phyloP scores from a whole-genome alignment of 1,140 invertebrate species.

The Drosophila sturtevanti region DNA sequence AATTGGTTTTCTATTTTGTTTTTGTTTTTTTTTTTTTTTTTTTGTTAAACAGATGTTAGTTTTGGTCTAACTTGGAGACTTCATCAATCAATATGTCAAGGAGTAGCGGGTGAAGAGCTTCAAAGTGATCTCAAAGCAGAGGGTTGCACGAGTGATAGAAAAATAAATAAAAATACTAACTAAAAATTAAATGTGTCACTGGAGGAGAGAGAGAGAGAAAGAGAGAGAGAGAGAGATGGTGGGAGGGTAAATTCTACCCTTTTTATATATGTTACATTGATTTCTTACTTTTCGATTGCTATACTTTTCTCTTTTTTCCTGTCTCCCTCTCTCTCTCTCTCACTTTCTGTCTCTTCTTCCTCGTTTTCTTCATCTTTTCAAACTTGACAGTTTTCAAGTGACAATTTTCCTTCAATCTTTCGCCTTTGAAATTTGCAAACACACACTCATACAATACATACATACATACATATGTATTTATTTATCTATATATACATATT shows the following conservation, averaged over 20 bases:
- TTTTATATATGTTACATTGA: background rate
- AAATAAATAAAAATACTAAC: background rate
- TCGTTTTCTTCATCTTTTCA: slow-evolving; percentile 30
- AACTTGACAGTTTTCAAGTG: slow-evolving; percentile 71
- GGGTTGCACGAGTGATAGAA: background rate
- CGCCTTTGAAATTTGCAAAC: background rate
- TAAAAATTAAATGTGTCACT: slow-evolving; percentile 48
- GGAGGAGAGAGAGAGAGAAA: background rate
- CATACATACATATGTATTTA: background rate
- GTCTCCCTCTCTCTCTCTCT: background rate
- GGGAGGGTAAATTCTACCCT: background rate
- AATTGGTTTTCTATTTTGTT: slow-evolving; percentile 4
- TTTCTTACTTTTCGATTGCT: background rate
- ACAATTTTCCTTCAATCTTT: slow-evolving; percentile 52
- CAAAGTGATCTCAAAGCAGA: background rate
- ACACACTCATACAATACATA: slow-evolving; percentile 34
- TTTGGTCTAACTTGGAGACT: background rate
- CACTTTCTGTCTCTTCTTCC: background rate
- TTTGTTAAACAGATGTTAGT: background rate
- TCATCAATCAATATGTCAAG: slow-evolving; percentile 13
- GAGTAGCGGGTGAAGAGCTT: background rate
- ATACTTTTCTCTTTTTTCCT: too few species aligned
- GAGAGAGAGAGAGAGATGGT: background rate
- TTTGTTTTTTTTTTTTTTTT: background rate
- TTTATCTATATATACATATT: slow-evolving; percentile 3